Percentiles rank a stretch among this genome's conserved stretches.
Conservation (phyloP, 2,113 vertebrate species). For the Mola mola region DNA sequence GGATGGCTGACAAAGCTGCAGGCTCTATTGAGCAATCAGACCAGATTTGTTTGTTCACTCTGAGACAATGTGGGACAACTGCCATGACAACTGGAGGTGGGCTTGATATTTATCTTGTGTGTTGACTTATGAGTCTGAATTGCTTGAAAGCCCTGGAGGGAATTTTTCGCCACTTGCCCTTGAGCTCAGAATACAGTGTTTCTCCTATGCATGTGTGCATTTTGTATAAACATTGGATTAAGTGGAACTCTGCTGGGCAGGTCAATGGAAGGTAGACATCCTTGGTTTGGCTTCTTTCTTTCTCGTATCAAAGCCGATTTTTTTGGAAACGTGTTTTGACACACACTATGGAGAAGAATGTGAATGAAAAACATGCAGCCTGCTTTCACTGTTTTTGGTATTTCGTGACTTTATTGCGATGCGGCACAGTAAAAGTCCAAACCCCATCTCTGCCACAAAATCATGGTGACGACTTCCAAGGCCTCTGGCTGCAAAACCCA, state of each 20-base stretch:
- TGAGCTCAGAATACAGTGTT: slow-evolving; percentile 60
- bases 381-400: slow-evolving; percentile 8
- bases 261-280: slow-evolving; percentile 16
- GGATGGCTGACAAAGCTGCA: slow-evolving; percentile 67
- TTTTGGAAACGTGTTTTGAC: neutral
- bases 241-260: neutral
- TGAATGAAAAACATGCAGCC: neutral
- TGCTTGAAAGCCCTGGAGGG: slow-evolving; percentile 55
- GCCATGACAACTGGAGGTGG: slow-evolving; percentile 76
- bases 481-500: slow-evolving; percentile 81
- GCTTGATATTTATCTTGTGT: slow-evolving; percentile 76
- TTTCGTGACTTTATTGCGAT: slow-evolving; percentile 20
- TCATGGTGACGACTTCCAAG: slow-evolving; percentile 74
- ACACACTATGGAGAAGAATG: neutral
- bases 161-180: slow-evolving; percentile 65
- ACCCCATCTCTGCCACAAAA: slow-evolving; percentile 71
- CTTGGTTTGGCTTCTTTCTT: slow-evolving; percentile 7
- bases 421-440: slow-evolving; percentile 81
- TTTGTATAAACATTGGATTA: slow-evolving; percentile 35
- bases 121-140: slow-evolving; percentile 76
- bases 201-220: slow-evolving; percentile 44
- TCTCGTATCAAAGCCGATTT: neutral
- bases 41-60: slow-evolving; percentile 76
- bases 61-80: slow-evolving; percentile 72
- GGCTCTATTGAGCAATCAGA: slow-evolving; percentile 78